These are phyloP conservation scores for Rhyacichthys aspro DNA, from an alignment of 2,797 vertebrate species.

Conservation along the genomic window DNA sequence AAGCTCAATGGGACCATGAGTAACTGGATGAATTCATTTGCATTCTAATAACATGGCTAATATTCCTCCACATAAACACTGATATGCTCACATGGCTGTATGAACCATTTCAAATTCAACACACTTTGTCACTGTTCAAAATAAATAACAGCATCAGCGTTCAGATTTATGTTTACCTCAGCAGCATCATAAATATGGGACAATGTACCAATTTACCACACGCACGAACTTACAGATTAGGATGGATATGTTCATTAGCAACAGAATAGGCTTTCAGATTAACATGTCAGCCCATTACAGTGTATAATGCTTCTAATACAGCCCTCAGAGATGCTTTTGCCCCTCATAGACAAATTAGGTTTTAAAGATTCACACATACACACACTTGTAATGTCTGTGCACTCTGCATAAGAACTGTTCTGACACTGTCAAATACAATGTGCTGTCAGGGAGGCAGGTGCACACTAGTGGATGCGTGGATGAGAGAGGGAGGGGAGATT, in stretches of 20 bases:
- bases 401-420: conserved; percentile 48
- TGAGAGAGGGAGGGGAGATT: too few species aligned
- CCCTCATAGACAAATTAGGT: conserved; percentile 66
- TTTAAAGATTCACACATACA: conserved; percentile 43
- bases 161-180: conserved; percentile 35
- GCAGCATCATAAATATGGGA: conserved; percentile 29
- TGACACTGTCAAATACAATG: conserved; percentile 56
- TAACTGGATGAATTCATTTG: too few species aligned
- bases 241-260: conserved; percentile 77
- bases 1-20: too few species aligned
- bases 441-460: conserved; percentile 25
- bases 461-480: too few species aligned
- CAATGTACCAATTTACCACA: conserved; percentile 20
- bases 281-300: conserved; percentile 75
- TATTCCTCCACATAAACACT: conserved; percentile 16
- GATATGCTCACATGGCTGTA: neutral
- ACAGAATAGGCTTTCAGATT: conserved; percentile 74
- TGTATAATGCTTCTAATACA: conserved; percentile 70
- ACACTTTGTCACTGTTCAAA: conserved; percentile 35
- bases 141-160: conserved; percentile 33
- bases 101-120: conserved; percentile 24
- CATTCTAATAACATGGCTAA: too few species aligned
- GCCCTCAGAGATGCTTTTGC: conserved; percentile 64
- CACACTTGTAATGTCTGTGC: neutral
- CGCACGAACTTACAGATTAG: conserved; percentile 26